These are phyloP conservation scores for Halocynthia aurantium DNA, from an alignment of 23 tunicate species.

Conservation along the genomic window DNA sequence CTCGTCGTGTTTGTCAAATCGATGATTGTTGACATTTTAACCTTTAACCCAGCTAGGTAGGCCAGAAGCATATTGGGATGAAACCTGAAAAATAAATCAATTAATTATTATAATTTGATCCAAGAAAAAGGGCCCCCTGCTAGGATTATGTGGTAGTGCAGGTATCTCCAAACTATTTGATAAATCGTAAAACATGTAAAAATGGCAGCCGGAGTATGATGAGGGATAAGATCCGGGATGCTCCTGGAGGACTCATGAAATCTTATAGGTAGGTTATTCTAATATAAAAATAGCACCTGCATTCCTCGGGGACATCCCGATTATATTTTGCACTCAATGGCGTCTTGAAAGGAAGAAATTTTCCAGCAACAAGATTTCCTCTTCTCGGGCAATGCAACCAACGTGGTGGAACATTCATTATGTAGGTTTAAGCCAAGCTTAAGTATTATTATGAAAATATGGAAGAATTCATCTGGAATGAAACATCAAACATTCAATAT, in stretches of 20 bases:
- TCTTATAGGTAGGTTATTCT: not conserved
- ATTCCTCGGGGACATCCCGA: slow-evolving; percentile 84
- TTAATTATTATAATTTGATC: no score
- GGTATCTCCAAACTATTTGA: no score
- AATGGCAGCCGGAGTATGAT: not conserved
- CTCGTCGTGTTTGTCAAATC: slow-evolving; percentile 91
- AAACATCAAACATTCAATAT: no score
- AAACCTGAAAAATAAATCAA: slow-evolving; percentile 41
- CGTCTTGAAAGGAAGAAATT: slow-evolving; percentile 90
- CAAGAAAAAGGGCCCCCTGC: no score
- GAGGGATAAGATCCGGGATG: not conserved
- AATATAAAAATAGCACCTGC: slow-evolving; percentile 32
- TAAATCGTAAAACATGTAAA: not conserved
- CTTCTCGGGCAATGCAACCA: slow-evolving; percentile 96
- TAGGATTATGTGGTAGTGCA: no score
- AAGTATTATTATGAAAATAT: no score
- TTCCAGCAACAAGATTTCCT: slow-evolving; percentile 68
- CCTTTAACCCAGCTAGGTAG: slow-evolving; percentile 56
- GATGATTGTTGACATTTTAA: slow-evolving; percentile 55
- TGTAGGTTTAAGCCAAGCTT: not conserved
- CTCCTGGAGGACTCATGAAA: not conserved
- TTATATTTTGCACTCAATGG: slow-evolving; percentile 70
- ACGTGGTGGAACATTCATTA: slow-evolving; percentile 86
- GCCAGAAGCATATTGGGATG: slow-evolving; percentile 92
- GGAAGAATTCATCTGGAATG: no score